Conservation (phyloP, 2,113 vertebrate species). For the Prionailurus bengalensis region DNA sequence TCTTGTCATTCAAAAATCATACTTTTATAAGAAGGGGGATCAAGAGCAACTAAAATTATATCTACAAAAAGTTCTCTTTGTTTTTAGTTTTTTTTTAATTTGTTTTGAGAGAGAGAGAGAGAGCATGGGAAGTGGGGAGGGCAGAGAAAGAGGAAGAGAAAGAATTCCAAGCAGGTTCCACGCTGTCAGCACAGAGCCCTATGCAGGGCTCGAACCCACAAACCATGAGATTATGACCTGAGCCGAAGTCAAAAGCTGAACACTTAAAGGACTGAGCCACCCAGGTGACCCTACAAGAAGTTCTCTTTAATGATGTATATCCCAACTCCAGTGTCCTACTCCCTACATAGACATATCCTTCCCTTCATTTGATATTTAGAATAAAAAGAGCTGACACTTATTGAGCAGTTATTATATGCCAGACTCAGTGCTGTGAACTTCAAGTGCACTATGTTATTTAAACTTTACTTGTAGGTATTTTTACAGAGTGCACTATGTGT, state of each 20-base stretch:
- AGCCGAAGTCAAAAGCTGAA: too few relatives aligned
- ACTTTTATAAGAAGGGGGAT: not conserved
- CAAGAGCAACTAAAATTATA: not conserved
- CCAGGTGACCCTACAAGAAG: not conserved
- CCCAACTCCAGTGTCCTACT: too few relatives aligned
- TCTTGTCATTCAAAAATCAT: not conserved
- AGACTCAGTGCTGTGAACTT: not conserved
- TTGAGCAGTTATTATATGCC: not conserved
- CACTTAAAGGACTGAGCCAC: too few relatives aligned
- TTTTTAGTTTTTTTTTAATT: too few relatives aligned
- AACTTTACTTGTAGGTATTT: not conserved
- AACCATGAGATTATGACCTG: too few relatives aligned
- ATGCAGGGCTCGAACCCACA: too few relatives aligned
- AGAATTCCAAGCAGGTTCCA: too few relatives aligned
- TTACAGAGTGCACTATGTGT: not conserved
- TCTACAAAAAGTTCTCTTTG: not conserved
- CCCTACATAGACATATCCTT: not conserved
- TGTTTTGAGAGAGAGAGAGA: too few relatives aligned
- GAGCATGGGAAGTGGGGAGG: too few relatives aligned
- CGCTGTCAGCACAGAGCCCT: too few relatives aligned
- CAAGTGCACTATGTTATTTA: not conserved
- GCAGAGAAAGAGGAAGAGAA: too few relatives aligned
- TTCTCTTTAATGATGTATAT: not conserved
- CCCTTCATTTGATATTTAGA: not conserved
- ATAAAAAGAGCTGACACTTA: not conserved